Evolutionary conservation across 53 echinoderm and acorn worm species (phyloP).

Genomic region (Echinometra lucunter): DNA sequence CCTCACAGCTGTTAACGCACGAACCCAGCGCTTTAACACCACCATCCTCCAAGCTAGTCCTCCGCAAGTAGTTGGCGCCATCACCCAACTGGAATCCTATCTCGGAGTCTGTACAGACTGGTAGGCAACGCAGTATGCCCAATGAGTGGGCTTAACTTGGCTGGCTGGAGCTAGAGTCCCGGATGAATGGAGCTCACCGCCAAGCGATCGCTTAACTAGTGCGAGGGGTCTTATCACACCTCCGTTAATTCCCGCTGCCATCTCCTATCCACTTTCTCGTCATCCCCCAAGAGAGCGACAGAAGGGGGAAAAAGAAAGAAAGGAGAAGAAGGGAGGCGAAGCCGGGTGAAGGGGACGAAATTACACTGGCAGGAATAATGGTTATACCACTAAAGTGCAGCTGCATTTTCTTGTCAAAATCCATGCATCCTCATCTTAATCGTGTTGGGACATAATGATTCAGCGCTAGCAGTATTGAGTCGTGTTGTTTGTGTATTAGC

Average conservation of each 20-base stretch:
- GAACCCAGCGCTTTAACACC: not conserved
- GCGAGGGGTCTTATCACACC: constrained; percentile 39
- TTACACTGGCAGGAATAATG: not conserved
- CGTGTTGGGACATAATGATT: not conserved
- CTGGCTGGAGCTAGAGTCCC: not conserved
- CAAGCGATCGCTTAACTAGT: constrained; percentile 12
- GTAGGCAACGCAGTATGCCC: constrained; percentile 9
- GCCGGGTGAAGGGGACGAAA: constrained; percentile 16
- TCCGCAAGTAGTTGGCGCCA: not conserved
- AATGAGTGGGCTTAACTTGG: constrained; percentile 31
- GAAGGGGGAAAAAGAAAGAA: not conserved
- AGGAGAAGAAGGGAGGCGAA: not conserved
- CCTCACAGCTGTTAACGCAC: not conserved
- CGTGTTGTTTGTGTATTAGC: not conserved
- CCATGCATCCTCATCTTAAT: constrained; percentile 30
- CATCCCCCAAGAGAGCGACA: not conserved
- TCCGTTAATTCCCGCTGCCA: constrained; percentile 4
- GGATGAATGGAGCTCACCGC: constrained; percentile 5
- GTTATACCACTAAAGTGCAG: constrained; percentile 43
- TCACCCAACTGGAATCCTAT: not conserved
- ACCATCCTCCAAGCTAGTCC: not conserved
- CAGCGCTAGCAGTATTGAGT: not conserved
- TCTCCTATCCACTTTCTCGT: not conserved
- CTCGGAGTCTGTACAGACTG: not conserved
- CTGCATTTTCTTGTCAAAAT: constrained; percentile 53